A percentile compares a stretch with the other conserved stretches of the same genome.
Conservation (phyloP, 2,113 vertebrate species). For the Callionymus lyra region DNA sequence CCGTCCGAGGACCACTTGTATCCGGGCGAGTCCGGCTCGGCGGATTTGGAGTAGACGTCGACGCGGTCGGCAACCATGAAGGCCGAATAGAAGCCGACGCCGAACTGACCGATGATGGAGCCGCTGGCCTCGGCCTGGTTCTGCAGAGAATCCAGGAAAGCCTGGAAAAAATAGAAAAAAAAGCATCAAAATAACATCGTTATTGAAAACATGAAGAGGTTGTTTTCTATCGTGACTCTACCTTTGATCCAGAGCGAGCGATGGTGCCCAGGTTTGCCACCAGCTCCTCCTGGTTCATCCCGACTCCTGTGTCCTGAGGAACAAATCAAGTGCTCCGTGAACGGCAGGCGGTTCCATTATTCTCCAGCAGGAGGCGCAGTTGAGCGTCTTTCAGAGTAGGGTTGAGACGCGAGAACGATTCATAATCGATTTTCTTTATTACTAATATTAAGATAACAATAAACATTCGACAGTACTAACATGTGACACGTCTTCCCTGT, state of each 20-base stretch:
- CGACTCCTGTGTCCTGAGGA: slow-evolving; percentile 86
- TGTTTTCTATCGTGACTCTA: too few species aligned
- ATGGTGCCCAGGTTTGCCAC: slow-evolving; percentile 90
- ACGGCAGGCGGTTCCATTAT: background rate
- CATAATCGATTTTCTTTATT: too few species aligned
- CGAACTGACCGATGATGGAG: slow-evolving; percentile 94
- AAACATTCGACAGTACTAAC: too few species aligned
- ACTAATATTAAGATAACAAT: too few species aligned
- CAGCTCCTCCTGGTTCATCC: slow-evolving; percentile 88
- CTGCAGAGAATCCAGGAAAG: slow-evolving; percentile 84
- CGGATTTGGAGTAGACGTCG: slow-evolving; percentile 80
- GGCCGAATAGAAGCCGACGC: slow-evolving; percentile 95
- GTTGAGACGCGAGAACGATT: too few species aligned
- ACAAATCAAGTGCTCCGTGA: slow-evolving; percentile 1
- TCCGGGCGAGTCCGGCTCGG: slow-evolving; percentile 60
- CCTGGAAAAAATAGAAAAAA: too few species aligned
- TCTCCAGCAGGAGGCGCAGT: slow-evolving; percentile 37
- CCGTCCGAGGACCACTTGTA: slow-evolving; percentile 93
- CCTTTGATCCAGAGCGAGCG: slow-evolving; percentile 93
- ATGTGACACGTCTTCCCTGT: too few species aligned
- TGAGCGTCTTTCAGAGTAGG: too few species aligned
- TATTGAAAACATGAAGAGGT: background rate
- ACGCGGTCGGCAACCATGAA: slow-evolving; percentile 92
- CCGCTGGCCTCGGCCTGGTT: slow-evolving; percentile 80
- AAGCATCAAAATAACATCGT: too few species aligned